These are phyloP conservation scores for Psittacula echo DNA, from an alignment of 2,797 vertebrate genomes.

Conservation along the genomic window DNA sequence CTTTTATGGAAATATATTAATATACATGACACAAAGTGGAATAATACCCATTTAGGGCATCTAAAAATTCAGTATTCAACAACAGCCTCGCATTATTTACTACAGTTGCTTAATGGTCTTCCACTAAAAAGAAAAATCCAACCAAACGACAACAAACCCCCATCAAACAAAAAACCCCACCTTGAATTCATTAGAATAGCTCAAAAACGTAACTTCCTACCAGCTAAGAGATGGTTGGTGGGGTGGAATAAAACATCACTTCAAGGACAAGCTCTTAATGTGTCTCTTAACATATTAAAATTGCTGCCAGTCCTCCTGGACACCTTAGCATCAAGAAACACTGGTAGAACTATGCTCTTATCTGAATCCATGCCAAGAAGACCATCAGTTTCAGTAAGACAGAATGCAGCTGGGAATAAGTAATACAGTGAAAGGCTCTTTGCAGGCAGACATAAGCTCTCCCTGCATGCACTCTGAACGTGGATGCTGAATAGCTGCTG, in stretches of 20 bases:
- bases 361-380: not conserved
- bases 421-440: not conserved
- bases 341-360: not conserved
- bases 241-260: not conserved
- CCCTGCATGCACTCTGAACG: not conserved
- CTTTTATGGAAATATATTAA: not conserved
- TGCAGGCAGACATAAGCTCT: not conserved
- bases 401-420: not conserved
- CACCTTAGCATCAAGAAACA: not conserved
- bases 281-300: not conserved
- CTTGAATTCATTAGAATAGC: not conserved
- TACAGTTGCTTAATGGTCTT: not conserved
- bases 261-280: not conserved
- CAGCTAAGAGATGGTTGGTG: not conserved
- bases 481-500: not conserved
- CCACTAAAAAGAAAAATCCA: not conserved
- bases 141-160: fast-evolving
- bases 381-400: not conserved
- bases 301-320: not conserved
- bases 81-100: not conserved
- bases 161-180: not conserved
- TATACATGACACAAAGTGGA: not conserved
- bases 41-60: not conserved
- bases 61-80: not conserved
- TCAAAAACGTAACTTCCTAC: not conserved